Evolutionary conservation across 1,140 invertebrate genomes (phyloP).

Genomic region (Phymastichus coffea): DNA sequence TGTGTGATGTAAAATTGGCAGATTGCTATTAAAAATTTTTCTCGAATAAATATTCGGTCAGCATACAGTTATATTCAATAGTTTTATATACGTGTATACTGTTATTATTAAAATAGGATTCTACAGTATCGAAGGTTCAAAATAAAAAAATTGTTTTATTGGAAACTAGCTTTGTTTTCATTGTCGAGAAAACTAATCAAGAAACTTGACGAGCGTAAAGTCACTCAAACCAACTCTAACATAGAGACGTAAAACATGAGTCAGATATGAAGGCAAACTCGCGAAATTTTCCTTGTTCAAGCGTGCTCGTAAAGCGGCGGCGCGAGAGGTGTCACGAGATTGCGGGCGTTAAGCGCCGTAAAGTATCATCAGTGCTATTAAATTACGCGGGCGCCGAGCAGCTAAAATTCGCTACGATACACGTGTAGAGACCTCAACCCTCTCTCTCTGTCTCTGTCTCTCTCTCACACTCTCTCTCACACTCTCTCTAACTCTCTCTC

Average conservation of each 20-base stretch:
- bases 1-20: background rate
- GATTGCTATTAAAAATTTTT: background rate
- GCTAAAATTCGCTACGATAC: background rate
- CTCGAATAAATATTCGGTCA: too few species aligned
- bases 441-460: background rate
- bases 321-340: constrained; percentile 24
- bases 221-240: too few species aligned
- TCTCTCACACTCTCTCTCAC: background rate
- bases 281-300: background rate
- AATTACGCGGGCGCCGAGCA: constrained; percentile 30
- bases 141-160: too few species aligned
- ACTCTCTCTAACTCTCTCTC: too few species aligned
- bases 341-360: constrained; percentile 33
- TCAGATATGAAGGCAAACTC: too few species aligned
- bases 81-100: background rate
- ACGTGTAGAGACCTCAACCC: background rate
- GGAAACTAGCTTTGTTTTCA: too few species aligned
- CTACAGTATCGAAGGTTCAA: too few species aligned
- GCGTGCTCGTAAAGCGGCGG: constrained; percentile 9
- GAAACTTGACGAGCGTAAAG: background rate
- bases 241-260: too few species aligned
- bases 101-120: too few species aligned
- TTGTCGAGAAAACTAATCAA: too few species aligned
- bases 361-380: constrained; percentile 35
- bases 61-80: too few species aligned